Conservation (phyloP, 2,888 invertebrate genomes). For the Cotesia congregata region DNA sequence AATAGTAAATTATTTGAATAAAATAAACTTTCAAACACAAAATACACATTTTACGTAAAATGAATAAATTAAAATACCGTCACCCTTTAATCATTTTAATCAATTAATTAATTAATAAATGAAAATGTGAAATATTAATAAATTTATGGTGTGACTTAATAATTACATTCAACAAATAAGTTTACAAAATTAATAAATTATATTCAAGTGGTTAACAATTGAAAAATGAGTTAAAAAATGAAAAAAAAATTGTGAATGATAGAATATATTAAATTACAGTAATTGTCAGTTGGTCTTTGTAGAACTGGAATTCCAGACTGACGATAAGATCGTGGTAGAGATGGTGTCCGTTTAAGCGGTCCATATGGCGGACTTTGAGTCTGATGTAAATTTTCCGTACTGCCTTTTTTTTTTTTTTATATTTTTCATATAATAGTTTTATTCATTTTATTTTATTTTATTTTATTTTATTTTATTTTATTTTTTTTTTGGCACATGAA, state of each 20-base stretch:
- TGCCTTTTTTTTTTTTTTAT: slow-evolving; percentile 71
- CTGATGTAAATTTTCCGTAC: slow-evolving; percentile 75
- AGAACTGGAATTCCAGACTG: slow-evolving; percentile 77
- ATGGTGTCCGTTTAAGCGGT: slow-evolving; percentile 74
- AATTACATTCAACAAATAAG: neutral
- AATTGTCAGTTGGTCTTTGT: slow-evolving; percentile 68
- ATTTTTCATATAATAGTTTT: neutral
- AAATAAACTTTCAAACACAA: slow-evolving; percentile 38
- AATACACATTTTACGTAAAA: slow-evolving; percentile 15
- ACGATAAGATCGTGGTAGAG: slow-evolving; percentile 75
- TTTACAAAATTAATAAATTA: neutral
- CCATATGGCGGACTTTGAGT: slow-evolving; percentile 66
- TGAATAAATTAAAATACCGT: neutral
- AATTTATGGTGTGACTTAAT: neutral
- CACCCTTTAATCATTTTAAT: neutral
- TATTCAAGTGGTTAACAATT: neutral
- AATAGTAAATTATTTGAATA: slow-evolving; percentile 37
- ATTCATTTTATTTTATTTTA: slow-evolving; percentile 46
- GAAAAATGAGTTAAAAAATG: slow-evolving; percentile 10
- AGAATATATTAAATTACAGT: slow-evolving; percentile 62
- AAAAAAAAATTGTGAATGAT: slow-evolving; percentile 15
- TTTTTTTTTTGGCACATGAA: slow-evolving; percentile 22
- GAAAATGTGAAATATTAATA: slow-evolving; percentile 18
- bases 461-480: slow-evolving; percentile 32
- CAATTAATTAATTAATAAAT: neutral